Base-by-base conservation (phyloP, 64 coral and sea anemone species). In the Porites lutea region DNA sequence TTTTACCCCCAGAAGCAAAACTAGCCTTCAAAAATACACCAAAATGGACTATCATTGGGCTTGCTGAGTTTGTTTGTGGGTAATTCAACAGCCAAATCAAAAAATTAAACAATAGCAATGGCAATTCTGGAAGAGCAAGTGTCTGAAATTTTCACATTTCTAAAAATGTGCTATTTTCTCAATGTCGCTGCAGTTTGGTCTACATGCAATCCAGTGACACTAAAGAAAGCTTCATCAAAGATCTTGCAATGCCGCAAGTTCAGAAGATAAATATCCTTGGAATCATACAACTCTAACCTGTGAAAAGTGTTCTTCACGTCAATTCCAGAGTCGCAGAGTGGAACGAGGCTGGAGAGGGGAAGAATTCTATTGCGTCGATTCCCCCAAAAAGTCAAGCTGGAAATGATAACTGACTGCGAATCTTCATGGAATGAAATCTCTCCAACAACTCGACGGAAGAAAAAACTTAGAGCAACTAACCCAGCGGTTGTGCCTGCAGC, bases 331-430 rank as follows among this genome's bases (percentile, higher is more conserved):
- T 96, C 95, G 67, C 75, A 90, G 13, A 96, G 51, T 27, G 95
- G 95, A 43, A 89, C 75, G 2, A 96, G 37, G 21, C 19, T 52
- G 23, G 81, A 51, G 0, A 90, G 14, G 13, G 87, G 95, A 20
- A 96, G 55, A 14, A 65, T 71, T 49, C 27, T 69, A 86, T 94
- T 91, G 50, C 78, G 74, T 45, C 95, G 88, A 65, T 94, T 97
- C 27, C 95, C 95, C 95, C 95, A 97, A 79, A 97, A 97, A 47
- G 92, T 88, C 11, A 97, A 66, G 16, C 92, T 93, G 82, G 95
- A 97, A 76, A 97, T 97, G 15, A 57, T 90, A 37, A 97, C 48
- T n/a, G 86, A 51, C 68, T 87, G 88, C 49, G 59, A 63, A 16
- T 3, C 5, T 76, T 50, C 21, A 77, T 94, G 68, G 16, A 91